phyloP scores from a whole-genome alignment of 2,888 invertebrate species.

The Tetragonisca angustula region DNA sequence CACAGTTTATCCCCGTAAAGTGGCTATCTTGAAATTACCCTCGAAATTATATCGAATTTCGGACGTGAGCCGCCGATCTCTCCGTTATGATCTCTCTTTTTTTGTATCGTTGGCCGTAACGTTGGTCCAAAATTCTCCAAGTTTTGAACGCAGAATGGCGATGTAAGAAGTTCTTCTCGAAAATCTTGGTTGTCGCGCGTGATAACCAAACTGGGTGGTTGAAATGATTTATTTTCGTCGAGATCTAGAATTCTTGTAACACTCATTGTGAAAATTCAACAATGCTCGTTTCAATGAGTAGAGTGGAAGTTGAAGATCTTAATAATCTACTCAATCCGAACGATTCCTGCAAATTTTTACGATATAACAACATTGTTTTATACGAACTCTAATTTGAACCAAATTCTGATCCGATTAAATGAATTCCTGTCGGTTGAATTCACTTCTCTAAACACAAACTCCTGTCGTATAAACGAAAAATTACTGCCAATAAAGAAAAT shows the following conservation, averaged over 20 bases:
- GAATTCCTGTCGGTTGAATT: too few species aligned
- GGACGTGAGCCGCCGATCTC: constrained; percentile 49
- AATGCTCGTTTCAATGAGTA: neutral
- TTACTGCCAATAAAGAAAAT: too few species aligned
- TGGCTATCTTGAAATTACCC: constrained; percentile 80
- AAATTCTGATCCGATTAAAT: too few species aligned
- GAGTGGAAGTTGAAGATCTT: neutral
- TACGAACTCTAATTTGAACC: too few species aligned
- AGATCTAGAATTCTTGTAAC: neutral
- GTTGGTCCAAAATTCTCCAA: neutral
- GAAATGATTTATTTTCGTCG: neutral
- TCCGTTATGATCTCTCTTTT: neutral
- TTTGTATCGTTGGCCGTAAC: neutral
- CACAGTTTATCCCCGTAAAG: constrained; percentile 82
- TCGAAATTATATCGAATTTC: constrained; percentile 77
- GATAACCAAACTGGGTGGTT: neutral
- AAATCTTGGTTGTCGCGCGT: neutral
- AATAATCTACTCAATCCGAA: neutral
- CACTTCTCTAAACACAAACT: too few species aligned
- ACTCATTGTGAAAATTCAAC: neutral
- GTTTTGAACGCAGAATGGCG: neutral
- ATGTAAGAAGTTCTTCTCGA: neutral
- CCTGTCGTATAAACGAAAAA: too few species aligned
- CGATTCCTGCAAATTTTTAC: neutral
- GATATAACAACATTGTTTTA: too few species aligned